Evolutionary conservation across 2,888 invertebrate species (phyloP), one percentile per base, ranked within the genome.

Genomic region (Drosophila mayaguana): DNA sequence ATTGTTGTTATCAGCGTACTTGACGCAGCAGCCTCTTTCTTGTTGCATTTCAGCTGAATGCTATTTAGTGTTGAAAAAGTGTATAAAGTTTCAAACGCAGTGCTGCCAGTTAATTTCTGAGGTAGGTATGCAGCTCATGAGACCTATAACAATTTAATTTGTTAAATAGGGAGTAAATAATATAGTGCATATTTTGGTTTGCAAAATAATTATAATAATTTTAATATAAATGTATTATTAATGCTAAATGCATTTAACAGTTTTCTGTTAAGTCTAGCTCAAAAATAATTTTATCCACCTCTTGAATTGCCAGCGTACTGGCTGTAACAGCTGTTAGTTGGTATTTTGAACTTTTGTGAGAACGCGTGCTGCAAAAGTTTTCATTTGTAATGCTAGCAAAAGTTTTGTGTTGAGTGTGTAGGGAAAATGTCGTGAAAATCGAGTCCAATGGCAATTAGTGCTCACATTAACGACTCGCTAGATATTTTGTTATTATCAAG

Each of bases 31-130:
- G 46, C 2, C 9, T 63, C 54, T 66, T 40, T 36, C 63, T 46
- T 69, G 22, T 43, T 69, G 22, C 28, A n/a, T 48, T 56, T 63
- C 40, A 25, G 36, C 14, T 32, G 59, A 60, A 34, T 50, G 28
- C 3, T 25, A 3, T 9, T 14, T 3, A 78, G 80, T 79, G 64
- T 51, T 75, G 65, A 6, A 46, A 32, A 59, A 70, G 4, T 28
- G 0, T 1, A 22, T 20, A 55, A 12, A 7, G 50, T 28, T 12
- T 0, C 2, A 14, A 14, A 14, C 7, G 6, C 67, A 73, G 63
- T 40, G 74, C 20, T 74, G 64, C 28, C 14, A 59, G 14, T 38
- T 14, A 54, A 6, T 43, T 20, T 1, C 4, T 60, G 11, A 18
- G 40, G 14, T 2, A 43, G 11, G 55, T 75, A 67, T 22, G 67